Base-by-base conservation (phyloP, 2,113 vertebrate species). In the Lophochroa leadbeateri region DNA sequence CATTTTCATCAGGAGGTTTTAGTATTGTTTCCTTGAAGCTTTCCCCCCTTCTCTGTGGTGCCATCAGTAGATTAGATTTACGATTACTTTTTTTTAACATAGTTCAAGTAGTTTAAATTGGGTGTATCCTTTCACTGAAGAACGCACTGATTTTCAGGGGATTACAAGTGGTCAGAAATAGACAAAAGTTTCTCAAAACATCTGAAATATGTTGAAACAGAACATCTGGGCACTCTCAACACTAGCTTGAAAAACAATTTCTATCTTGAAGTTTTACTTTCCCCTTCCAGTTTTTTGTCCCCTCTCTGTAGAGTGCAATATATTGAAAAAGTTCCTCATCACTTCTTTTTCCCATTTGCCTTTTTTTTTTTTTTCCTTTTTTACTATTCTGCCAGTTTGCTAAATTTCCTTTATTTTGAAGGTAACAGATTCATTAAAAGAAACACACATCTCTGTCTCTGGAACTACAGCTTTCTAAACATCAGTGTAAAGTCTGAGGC, bases 191-290 rank as follows among this genome's bases (percentile, higher is more conserved):
- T 88, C 70, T 70, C 61, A 60, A 92, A 85, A 70, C 65, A 46
- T 58, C 49, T 76, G 27, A 85, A 88, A 70, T 65, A 33, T 9
- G 70, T 85, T 79, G 90, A 82, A 86, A 86, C 11, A 52, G 86
- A 96, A 75, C 91, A 95, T 91, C 71, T 95, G 76, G 71, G 47
- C 15, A 44, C n/a, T 60, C 60, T 92, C 58, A 68, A 52, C 25
- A 13, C 8, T 37, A 37, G 25, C 41, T 75, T 64, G 52, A 70
- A 86, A 84, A 65, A 2, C 6, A 6, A 84, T 65, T 82, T 74
- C 20, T 78, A 31, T 74, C 55, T 78, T 61, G 18, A 78, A 65
- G 29, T 61, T 78, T 84, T 74, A 24, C 57, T 70, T 87, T 84
- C 35, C 43, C 19, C 13, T 33, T 41, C 39, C 53, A 81, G 11